Evolutionary conservation across 23 tunicate species (phyloP), one percentile per base, ranked within the genome.

Genomic region (Trididemnum clinides): DNA sequence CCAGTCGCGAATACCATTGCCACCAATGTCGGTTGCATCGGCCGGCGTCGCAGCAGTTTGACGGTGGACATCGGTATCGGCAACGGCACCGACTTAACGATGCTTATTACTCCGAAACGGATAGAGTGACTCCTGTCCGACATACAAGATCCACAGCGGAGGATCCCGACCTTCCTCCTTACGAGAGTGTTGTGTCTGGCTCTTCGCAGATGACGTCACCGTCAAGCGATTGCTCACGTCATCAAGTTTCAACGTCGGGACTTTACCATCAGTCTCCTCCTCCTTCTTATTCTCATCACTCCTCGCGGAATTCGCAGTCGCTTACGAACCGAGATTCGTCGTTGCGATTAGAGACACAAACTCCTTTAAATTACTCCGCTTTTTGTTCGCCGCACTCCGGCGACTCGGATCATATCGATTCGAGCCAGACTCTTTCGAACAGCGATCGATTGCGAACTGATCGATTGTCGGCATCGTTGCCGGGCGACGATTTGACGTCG

Each of bases 261-360:
- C 89, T 63, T 0, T 75, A 85, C 27, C 82, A 39, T 76, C 91
- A 87, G 57, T 92, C 97, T 1, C 97, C 97, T 2, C 97, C 97
- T 5, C 97, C 97, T 33, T 92, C 97, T 2, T 92, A 92, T 77
- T 69, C 91, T 1, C 85, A 72, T 39, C 97, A 87, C 70, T 87
- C 30, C 72, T n/a, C 27, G 34, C 85, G 84, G 35, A 71, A 77
- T 4, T 21, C 84, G 39, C 90, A 77, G 50, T 63, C 82, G 49
- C 33, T n/a, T n/a, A n/a, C n/a, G n/a, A n/a, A n/a, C n/a, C n/a
- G n/a, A n/a, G n/a, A n/a, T n/a, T n/a, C n/a, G n/a, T n/a, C n/a
- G n/a, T n/a, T n/a, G n/a, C n/a, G n/a, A n/a, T n/a, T n/a, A n/a
- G n/a, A n/a, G n/a, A n/a, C n/a, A n/a, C n/a, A n/a, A n/a, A n/a